Conservation (phyloP, 2,113 vertebrate genomes). For the Atrichornis clamosus region DNA sequence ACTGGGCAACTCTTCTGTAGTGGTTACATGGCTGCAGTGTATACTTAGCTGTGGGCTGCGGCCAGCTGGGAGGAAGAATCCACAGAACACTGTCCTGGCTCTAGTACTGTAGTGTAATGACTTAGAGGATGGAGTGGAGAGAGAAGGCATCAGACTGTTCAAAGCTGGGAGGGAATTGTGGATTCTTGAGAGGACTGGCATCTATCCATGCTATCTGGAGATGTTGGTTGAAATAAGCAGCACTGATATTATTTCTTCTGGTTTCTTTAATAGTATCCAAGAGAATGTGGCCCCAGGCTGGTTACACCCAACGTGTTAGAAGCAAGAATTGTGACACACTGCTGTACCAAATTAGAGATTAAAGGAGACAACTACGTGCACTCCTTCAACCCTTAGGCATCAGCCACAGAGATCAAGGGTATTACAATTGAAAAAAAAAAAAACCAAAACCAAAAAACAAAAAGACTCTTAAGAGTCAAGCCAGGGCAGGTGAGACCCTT, state of each 20-base stretch:
- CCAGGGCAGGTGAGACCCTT: neutral
- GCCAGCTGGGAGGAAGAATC: constrained; percentile 30
- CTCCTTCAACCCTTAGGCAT: neutral
- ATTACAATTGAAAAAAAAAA: neutral
- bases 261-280: constrained; percentile 29
- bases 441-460: too few relatives aligned
- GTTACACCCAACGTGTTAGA: constrained; percentile 33
- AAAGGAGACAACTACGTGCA: neutral
- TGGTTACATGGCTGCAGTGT: neutral
- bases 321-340: neutral
- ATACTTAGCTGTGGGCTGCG: constrained; percentile 6
- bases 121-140: neutral
- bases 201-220: constrained; percentile 34
- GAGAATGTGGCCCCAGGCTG: neutral
- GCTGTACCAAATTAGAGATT: neutral
- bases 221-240: constrained; percentile 40
- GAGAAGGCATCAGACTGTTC: constrained; percentile 9
- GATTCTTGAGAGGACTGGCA: constrained; percentile 22
- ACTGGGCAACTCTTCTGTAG: neutral
- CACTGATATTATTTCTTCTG: constrained; percentile 2
- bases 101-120: neutral
- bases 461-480: neutral
- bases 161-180: constrained; percentile 22
- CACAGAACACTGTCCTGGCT: constrained; percentile 13
- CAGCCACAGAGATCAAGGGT: neutral